phyloP scores from a whole-genome alignment of 1,140 invertebrate genomes.

The Drosophila persimilis region DNA sequence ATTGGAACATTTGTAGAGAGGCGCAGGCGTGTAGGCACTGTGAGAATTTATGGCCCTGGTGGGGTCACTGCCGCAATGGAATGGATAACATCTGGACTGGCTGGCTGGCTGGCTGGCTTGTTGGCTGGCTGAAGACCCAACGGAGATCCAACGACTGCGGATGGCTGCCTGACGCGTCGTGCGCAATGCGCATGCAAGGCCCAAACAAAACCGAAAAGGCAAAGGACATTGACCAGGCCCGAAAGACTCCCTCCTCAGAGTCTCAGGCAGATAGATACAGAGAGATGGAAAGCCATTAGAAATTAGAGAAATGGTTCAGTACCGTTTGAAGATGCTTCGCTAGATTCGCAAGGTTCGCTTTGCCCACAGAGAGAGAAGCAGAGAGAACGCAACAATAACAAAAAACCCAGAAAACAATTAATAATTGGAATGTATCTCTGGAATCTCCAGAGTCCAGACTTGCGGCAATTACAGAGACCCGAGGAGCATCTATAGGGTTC shows the following conservation, averaged over 20 bases:
- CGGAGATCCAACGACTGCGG: slow-evolving; percentile 8
- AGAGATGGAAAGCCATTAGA: slow-evolving; percentile 66
- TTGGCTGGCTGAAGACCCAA: slow-evolving; percentile 6
- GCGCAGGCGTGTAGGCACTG: slow-evolving; percentile 61
- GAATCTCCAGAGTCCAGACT: slow-evolving; percentile 16
- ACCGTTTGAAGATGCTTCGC: too few species aligned
- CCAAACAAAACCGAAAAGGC: slow-evolving; percentile 39
- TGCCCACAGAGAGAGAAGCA: background rate
- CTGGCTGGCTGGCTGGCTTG: slow-evolving; percentile 1
- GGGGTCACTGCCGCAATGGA: slow-evolving; percentile 69
- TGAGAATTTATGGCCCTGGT: slow-evolving; percentile 78
- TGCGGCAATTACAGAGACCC: slow-evolving; percentile 33
- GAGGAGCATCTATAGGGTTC: slow-evolving; percentile 8
- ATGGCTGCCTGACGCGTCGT: slow-evolving; percentile 65
- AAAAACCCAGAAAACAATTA: slow-evolving; percentile 41
- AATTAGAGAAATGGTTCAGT: slow-evolving; percentile 65
- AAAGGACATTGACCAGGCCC: slow-evolving; percentile 72
- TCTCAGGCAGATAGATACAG: slow-evolving; percentile 38
- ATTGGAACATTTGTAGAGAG: slow-evolving; percentile 76
- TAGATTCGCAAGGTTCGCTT: background rate
- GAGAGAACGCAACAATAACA: background rate
- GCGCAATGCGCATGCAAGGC: slow-evolving; percentile 76
- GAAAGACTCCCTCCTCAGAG: slow-evolving; percentile 18
- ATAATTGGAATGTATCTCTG: slow-evolving; percentile 46
- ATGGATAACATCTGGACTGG: slow-evolving; percentile 70